A percentile compares a stretch with the other conserved stretches of the same genome.
phyloP scores from a whole-genome alignment of 2,797 vertebrate genomes.

The Balearica regulorum region DNA sequence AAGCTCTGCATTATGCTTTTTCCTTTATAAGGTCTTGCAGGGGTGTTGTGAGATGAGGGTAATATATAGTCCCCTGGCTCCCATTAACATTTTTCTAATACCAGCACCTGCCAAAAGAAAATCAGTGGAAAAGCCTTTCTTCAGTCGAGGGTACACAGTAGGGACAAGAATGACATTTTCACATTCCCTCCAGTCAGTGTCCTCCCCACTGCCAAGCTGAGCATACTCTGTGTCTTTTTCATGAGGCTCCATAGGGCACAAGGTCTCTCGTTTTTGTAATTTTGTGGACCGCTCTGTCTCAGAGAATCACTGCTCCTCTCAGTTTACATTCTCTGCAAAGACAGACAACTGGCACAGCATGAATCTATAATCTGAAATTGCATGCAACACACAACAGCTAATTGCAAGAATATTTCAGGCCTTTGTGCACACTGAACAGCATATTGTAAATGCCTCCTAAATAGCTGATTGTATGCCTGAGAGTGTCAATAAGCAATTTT shows the following conservation, averaged over 20 bases:
- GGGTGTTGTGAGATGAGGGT: background rate
- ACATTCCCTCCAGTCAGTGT: accelerated
- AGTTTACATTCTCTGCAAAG: background rate
- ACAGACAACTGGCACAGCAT: background rate
- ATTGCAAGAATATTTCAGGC: background rate
- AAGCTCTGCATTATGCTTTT: background rate
- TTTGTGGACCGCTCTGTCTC: background rate
- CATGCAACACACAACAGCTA: background rate
- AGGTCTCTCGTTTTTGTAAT: background rate
- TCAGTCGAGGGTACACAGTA: background rate
- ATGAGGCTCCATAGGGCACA: background rate
- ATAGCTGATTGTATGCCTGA: background rate
- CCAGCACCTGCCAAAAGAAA: background rate
- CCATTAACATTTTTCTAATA: background rate
- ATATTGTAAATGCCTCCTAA: background rate
- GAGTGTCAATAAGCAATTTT: background rate
- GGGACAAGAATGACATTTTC: background rate
- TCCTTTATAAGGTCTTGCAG: background rate
- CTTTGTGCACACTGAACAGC: background rate
- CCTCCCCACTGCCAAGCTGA: background rate
- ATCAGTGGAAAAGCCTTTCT: background rate
- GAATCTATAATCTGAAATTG: background rate
- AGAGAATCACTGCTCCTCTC: background rate
- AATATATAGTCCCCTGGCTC: background rate
- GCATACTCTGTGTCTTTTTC: background rate